A percentile compares a stretch with the other conserved stretches of the same genome.
Evolutionary conservation across 2,797 vertebrate species (phyloP).

Genomic region (Limosa lapponica): DNA sequence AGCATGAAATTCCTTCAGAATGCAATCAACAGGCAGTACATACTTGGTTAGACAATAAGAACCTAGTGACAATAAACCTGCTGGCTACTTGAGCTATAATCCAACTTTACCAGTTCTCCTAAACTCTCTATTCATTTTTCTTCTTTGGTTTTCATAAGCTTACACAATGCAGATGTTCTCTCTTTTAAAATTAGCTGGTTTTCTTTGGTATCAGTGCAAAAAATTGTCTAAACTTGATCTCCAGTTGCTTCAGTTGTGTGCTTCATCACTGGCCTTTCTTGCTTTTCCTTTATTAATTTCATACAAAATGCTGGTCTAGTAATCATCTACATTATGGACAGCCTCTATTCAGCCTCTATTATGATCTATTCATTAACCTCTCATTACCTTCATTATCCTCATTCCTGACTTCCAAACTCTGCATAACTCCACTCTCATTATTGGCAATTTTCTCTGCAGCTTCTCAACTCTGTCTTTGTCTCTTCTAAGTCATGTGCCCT

Average conservation of each 20-base stretch:
- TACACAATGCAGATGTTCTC: neutral
- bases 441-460: neutral
- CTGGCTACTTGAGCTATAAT: neutral
- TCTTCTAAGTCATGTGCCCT: neutral
- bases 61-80: neutral
- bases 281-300: neutral
- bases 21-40: neutral
- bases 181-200: neutral
- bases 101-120: neutral
- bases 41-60: neutral
- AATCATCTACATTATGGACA: constrained; percentile 11
- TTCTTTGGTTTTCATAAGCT: neutral
- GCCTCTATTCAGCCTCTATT: constrained; percentile 19
- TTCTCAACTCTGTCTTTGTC: constrained; percentile 24
- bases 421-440: neutral
- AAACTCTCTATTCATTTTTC: neutral
- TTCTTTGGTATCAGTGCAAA: neutral
- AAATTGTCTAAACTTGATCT: neutral
- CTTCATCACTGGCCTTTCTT: neutral
- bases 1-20: neutral
- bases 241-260: neutral
- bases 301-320: constrained; percentile 12
- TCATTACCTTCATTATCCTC: constrained; percentile 19
- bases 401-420: constrained; percentile 36
- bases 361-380: constrained; percentile 35